These are phyloP conservation scores for Phalacrocorax aristotelis DNA, from an alignment of 2,113 vertebrate species.

Conservation along the genomic window DNA sequence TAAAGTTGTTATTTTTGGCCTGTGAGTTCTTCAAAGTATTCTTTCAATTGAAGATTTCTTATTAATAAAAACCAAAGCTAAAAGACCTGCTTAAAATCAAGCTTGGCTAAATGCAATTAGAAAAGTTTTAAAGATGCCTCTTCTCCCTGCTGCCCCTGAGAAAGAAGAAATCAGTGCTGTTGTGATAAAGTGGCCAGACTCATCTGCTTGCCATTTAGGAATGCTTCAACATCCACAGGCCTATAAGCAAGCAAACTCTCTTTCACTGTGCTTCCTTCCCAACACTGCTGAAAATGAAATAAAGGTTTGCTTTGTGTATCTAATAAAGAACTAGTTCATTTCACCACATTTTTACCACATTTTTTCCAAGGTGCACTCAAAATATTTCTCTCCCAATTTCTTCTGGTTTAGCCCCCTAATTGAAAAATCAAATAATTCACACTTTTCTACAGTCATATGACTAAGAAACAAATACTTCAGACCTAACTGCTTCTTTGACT, in stretches of 20 bases:
- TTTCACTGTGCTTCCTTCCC: not conserved
- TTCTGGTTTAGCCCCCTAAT: not conserved
- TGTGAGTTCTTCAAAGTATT: not conserved
- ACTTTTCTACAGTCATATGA: not conserved
- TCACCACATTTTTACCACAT: not conserved
- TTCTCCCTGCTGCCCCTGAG: not conserved
- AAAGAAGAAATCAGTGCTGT: not conserved
- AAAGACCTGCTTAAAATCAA: not conserved
- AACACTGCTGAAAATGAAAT: not conserved
- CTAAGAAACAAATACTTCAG: not conserved
- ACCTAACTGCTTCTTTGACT: not conserved
- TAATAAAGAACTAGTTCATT: not conserved
- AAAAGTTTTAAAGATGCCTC: not conserved
- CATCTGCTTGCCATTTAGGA: not conserved
- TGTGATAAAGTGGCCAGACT: not conserved
- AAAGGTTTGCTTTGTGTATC: not conserved
- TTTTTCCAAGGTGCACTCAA: not conserved
- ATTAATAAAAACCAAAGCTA: not conserved
- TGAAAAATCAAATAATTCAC: not conserved
- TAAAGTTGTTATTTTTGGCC: not conserved
- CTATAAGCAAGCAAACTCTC: not conserved
- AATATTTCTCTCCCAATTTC: not conserved
- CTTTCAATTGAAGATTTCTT: not conserved
- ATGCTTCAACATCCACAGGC: not conserved
- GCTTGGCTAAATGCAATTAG: not conserved